Evolutionary conservation across 2,113 vertebrate genomes (phyloP).

Genomic region (Todiramphus chloris): DNA sequence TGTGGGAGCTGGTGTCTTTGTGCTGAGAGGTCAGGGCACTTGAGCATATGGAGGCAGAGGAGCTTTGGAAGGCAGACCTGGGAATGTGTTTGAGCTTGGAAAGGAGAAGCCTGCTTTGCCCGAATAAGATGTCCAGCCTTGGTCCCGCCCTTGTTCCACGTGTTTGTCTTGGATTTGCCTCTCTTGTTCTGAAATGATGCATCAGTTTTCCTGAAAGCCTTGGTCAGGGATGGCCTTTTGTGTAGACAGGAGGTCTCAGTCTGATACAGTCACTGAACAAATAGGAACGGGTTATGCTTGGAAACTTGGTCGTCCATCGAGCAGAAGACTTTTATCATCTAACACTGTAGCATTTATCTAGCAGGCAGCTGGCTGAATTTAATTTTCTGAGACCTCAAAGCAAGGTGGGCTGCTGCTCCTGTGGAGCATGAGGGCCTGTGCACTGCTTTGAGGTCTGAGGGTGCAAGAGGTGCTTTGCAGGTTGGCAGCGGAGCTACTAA

Average conservation of each 20-base stretch:
- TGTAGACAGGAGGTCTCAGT: background rate
- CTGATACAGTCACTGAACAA: constrained; percentile 22
- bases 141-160: background rate
- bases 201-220: constrained; percentile 19
- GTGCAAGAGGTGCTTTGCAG: background rate
- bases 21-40: background rate
- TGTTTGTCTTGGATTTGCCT: constrained; percentile 2
- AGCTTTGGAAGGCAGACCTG: background rate
- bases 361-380: background rate
- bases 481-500: background rate
- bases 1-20: constrained; percentile 46
- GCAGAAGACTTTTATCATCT: background rate
- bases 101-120: constrained; percentile 9
- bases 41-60: background rate
- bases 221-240: background rate
- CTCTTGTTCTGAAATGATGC: background rate
- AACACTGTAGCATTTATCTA: background rate
- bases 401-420: background rate
- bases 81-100: background rate
- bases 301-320: background rate
- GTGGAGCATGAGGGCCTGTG: background rate
- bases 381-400: background rate
- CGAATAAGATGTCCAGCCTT: background rate
- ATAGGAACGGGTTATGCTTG: background rate
- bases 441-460: background rate